Base-by-base conservation (phyloP, 2,797 vertebrate genomes). In the Hoplostethus atlanticus region DNA sequence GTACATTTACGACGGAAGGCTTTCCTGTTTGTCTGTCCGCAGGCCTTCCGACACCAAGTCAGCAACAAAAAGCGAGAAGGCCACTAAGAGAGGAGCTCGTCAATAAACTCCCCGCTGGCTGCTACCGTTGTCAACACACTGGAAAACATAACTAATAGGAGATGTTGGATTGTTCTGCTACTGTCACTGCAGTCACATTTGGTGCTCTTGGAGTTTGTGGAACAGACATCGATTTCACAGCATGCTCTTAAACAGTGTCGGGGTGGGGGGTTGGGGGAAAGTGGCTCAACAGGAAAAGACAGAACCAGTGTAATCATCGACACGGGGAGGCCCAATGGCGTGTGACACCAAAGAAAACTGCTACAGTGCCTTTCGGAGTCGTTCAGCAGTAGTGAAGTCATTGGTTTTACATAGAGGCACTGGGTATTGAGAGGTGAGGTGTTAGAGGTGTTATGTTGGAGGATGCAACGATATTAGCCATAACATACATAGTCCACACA, bases 191-290 rank as follows among this genome's bases (percentile, higher is more conserved):
- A 82, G 34, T 75, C 66, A 61, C 60, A 62, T 80, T 72, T 47
- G 71, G 38, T 63, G 54, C 44, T 59, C 40, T 12, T 76, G 55
- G 69, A 75, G 76, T 79, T 50, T 77, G 63, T 57, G 47, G 68
- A 72, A 48, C 28, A 73, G 34, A 75, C 58, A 65, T 72, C 12
- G 60, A 40, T 53, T 80, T 84, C 68, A 64, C 68, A 81, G 81
- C 71, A 54, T 57, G 71, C 4, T 62, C 15, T 31, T 17, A 50
- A 59, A 57, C 63, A 68, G 28, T 68, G 63, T 52, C 56, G n/a
- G 17, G 56, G 59, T n/a, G 52, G 74, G 16, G 55, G 55, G 15
- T 21, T 21, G 21, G 21, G 21, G 21, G 55, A 74, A 71, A 73
- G 50, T 50, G 62, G 60, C 2, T 36, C 63, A 31, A 68, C 15